phyloP scores from a whole-genome alignment of 2,888 invertebrate species.

The Liposcelis brunnea region DNA sequence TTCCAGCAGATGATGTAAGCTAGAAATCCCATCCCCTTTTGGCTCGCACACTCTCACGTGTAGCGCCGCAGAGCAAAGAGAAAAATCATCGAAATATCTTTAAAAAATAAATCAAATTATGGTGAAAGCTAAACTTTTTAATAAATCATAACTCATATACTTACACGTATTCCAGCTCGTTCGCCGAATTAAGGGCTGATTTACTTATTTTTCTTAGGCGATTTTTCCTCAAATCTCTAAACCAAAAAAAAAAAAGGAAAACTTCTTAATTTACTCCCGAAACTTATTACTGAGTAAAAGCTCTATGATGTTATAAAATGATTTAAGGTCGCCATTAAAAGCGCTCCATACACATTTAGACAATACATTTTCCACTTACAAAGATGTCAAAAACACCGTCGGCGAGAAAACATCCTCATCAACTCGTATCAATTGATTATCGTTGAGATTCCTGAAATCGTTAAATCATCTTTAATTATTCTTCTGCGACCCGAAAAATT shows the following conservation, averaged over 20 bases:
- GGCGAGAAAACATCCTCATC: constrained; percentile 28
- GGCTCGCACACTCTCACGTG: constrained; percentile 39
- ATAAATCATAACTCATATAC: constrained; percentile 17
- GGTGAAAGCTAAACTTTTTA: neutral
- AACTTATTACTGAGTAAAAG: neutral
- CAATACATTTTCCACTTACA: constrained; percentile 24
- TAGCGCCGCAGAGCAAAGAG: constrained; percentile 34
- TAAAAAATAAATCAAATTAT: constrained; percentile 5
- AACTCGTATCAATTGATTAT: constrained; percentile 27
- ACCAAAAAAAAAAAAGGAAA: neutral
- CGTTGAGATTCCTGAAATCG: constrained; percentile 28
- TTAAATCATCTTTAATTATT: constrained; percentile 14
- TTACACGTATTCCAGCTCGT: constrained; percentile 30
- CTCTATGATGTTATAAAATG: neutral
- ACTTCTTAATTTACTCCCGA: neutral
- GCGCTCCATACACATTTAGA: neutral
- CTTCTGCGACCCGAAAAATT: neutral
- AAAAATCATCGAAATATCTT: constrained; percentile 40
- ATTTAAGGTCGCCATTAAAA: neutral
- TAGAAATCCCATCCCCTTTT: constrained; percentile 40
- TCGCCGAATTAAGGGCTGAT: constrained; percentile 26
- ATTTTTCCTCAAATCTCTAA: constrained; percentile 23
- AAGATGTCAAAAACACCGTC: constrained; percentile 28
- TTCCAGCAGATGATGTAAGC: constrained; percentile 36
- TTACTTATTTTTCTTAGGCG: constrained; percentile 26